Evolutionary conservation across 2,797 vertebrate species (phyloP), one percentile per base, ranked within the genome.

Genomic region (Alcedo quadribrachys): DNA sequence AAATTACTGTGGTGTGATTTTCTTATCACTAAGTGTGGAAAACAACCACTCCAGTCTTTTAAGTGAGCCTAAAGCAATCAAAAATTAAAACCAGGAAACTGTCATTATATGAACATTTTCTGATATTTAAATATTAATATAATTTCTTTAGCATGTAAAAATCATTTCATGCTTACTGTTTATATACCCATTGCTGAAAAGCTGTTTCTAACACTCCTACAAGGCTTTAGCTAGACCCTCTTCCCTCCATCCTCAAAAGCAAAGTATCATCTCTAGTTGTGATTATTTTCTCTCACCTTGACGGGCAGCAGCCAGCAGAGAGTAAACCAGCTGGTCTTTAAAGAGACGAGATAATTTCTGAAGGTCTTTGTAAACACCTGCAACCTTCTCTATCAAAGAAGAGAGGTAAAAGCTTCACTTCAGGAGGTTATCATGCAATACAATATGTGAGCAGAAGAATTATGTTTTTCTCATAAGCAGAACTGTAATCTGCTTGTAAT

Each of bases 321-420:
- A 98, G 66, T 99, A 99, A 10, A 98, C 98, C 94, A 99, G 93
- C 95, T 99, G 98, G 96, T 99, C 99, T 96, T 99, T 99, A 97
- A 99, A 99, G 76, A 98, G 93, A 18, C 98, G 98, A 5, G 99
- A 99, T 63, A 99, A 97, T 95, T 98, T 99, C 89, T 96, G 97
- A 85, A 99, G 98, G 48, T 99, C 98, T 97, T 94, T 99, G 96
- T 98, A 99, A 30, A 98, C 96, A 3, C 94, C 96, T 4, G 98
- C 97, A n/a, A 98, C 98, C 43, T 97, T 96, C 89, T 97, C 98
- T 99, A 43, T 82, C 17, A 50, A 82, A 90, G 58, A 21, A 76
- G 35, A 57, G 62, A 78, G 11, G 3, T 8, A 30, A 61, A 89
- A 57, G 5, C n/a, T 83, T 85, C 81, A 71, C 5, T 78, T 94